Base-by-base conservation (phyloP, 2,797 vertebrate genomes). In the Gymnocypris eckloni region DNA sequence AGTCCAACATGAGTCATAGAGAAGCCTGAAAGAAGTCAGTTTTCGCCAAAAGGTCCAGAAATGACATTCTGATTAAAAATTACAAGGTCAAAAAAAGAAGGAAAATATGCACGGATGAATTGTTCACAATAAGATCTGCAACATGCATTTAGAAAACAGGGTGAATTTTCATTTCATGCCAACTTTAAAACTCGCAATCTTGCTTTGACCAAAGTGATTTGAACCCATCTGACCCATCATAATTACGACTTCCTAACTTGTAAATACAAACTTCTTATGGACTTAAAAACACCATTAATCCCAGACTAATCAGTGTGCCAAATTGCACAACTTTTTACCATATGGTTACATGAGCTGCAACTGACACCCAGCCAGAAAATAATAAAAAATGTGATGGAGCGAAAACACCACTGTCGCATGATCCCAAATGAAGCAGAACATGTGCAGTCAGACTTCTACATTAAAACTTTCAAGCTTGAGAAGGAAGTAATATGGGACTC, bases 401-500 rank as follows among this genome's bases (percentile, higher is more conserved):
- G 5, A 39, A 76, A 76, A 54, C 33, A 77, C 73, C 6, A 4
- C 4, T 39, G 54, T 20, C 56, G 7, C 76, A 43, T 41, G 20
- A 79, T 61, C 48, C 20, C 66, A 71, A 48, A 61, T 43, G 80
- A 50, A 81, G 45, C 39, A 37, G 33, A 56, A 61, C 39, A 73
- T 20, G 28, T 50, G 20, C 22, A 56, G 37, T 61, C 69, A 59
- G n/a, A 70, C 13, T 33, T 45, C 69, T 45, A 33, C 9, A 45
- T 2, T 73, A 48, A 83, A 76, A 66, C 54, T 13, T 78, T 67
- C 22, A 67, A 28, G 48, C 22, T 6, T 48, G 22, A 41, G 33
- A 66, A 37, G 54, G 43, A 52, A 54, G 50, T 41, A 41, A n/a
- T 41, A 33, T 69, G 45, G 13, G 43, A 77, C 37, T 48, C 41